Evolutionary conservation across 2,113 vertebrate species (phyloP), one percentile per base, ranked within the genome.

Genomic region (Mola mola): DNA sequence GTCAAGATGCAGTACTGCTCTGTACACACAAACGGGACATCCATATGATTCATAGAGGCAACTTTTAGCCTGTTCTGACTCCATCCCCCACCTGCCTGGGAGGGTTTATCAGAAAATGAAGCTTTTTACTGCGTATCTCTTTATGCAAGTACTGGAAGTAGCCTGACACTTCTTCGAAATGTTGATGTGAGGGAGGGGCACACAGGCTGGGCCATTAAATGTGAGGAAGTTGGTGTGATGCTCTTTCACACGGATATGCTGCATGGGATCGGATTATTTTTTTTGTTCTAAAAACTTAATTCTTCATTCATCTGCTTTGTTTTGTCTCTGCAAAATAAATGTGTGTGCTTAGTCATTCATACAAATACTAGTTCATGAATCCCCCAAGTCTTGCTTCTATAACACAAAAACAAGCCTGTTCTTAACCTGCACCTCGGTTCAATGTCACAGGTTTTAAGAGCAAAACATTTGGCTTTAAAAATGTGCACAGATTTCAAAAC

Each of bases 31-130:
- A 10, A 1, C 25, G 33, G n/a, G 49, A 85, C 44, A 38, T 29
- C 13, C 16, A 16, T 38, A 53, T 63, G 66, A 79, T 72, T 79
- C 56, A 75, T 37, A 40, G 43, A 11, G 4, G 44, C 11, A 22
- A 56, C 53, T 31, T 41, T 38, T 33, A 43, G 17, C 28, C 29
- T 10, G 26, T 15, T 31, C 29, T 21, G 40, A 63, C 63, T 63
- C 20, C 46, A 58, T 41, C 43, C 7, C 9, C 19, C 43, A 34
- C 50, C 60, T 41, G 20, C 49, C 41, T 15, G 12, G 38, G 49
- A 42, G 24, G 42, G 17, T 52, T 10, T 17, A 25, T 20, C 16
- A 49, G 20, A 28, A 38, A 34, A 6, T 29, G 57, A 60, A 12
- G 41, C 20, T 55, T 41, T 33, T n/a, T 12, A 12, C 72, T n/a